A percentile compares a stretch with the other conserved stretches of the same genome.
Conservation (phyloP, 2,888 invertebrate genomes). For the Baronia brevicornis region DNA sequence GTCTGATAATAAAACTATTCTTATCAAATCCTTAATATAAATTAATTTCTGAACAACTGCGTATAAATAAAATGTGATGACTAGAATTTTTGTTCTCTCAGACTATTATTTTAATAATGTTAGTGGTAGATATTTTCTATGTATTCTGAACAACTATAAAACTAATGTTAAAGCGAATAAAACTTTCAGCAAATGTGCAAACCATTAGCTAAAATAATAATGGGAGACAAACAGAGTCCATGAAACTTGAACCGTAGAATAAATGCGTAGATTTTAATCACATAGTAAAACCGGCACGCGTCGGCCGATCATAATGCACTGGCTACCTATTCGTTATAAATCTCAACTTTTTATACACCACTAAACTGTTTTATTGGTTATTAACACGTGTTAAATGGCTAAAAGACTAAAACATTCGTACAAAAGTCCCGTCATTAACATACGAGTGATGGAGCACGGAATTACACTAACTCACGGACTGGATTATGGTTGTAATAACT, state of each 20-base stretch:
- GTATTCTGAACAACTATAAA: too few relatives aligned
- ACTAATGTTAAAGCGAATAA: too few relatives aligned
- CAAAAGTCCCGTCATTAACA: conserved; percentile 64
- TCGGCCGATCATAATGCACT: conserved; percentile 54
- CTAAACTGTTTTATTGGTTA: conserved; percentile 72
- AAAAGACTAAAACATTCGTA: conserved; percentile 68
- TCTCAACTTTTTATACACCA: conserved; percentile 73
- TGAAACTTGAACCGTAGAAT: conserved; percentile 28
- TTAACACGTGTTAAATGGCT: conserved; percentile 70
- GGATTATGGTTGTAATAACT: conserved; percentile 27
- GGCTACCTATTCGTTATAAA: conserved; percentile 63
- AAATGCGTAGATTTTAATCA: conserved; percentile 33
- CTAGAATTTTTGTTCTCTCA: too few relatives aligned
- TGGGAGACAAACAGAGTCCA: conserved; percentile 30
- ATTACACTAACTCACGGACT: conserved; percentile 24
- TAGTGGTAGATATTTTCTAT: too few relatives aligned
- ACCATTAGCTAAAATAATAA: conserved; percentile 22
- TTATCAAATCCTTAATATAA: too few relatives aligned
- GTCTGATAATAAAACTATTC: too few relatives aligned
- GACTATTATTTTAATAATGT: too few relatives aligned
- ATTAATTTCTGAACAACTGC: too few relatives aligned
- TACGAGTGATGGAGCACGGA: conserved; percentile 43
- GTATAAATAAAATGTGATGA: too few relatives aligned
- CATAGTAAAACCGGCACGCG: conserved; percentile 42
- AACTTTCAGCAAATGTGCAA: too few relatives aligned